Evolutionary conservation across 2,888 invertebrate species (phyloP).

Genomic region (Mimas tiliae): DNA sequence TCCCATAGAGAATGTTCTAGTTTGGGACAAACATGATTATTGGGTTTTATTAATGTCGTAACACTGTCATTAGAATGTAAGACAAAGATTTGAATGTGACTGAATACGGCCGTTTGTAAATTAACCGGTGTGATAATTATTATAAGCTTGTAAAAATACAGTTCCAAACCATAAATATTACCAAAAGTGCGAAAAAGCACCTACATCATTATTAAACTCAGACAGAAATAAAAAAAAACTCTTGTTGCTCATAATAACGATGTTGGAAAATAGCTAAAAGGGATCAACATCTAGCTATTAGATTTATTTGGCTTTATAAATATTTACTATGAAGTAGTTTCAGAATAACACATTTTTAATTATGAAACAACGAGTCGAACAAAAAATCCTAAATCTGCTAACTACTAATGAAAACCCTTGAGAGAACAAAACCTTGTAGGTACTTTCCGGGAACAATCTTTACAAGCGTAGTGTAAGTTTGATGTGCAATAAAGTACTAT

Average conservation of each 20-base stretch:
- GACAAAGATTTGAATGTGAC: neutral
- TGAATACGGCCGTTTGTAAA: neutral
- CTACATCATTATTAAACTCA: neutral
- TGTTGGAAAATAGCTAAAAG: neutral
- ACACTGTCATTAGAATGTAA: slow-evolving; percentile 1
- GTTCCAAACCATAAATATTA: neutral
- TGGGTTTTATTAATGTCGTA: neutral
- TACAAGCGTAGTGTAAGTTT: slow-evolving; percentile 5
- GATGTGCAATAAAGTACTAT: slow-evolving; percentile 21
- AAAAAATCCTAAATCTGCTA: no score
- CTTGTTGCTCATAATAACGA: neutral
- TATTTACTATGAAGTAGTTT: no score
- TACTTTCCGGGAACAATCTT: neutral
- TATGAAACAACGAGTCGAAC: no score
- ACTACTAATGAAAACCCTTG: no score
- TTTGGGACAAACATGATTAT: neutral
- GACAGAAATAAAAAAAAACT: neutral
- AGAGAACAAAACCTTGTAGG: no score
- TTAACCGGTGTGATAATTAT: slow-evolving; percentile 16
- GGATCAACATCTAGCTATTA: neutral
- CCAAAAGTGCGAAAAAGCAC: neutral
- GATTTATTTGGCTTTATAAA: no score
- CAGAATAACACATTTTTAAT: no score
- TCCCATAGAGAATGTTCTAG: no score
- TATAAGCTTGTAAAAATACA: neutral